phyloP scores from a whole-genome alignment of 2,888 invertebrate genomes.

The Argyresthia albistria region DNA sequence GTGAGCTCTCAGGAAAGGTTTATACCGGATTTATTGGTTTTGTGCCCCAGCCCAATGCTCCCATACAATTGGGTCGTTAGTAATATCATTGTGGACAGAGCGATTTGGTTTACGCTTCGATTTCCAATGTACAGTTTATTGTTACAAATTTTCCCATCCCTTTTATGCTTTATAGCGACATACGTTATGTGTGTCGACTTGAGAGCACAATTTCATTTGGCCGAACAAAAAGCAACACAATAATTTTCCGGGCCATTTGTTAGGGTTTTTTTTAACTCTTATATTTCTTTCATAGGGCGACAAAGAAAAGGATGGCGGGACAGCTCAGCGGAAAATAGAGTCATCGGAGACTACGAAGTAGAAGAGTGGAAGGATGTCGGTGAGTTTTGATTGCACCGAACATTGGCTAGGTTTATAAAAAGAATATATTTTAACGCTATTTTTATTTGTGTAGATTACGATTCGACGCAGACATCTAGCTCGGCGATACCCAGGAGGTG shows the following conservation, averaged over 20 bases:
- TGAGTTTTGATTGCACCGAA: conserved; percentile 33
- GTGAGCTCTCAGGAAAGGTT: conserved; percentile 39
- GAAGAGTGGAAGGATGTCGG: conserved; percentile 83
- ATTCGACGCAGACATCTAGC: conserved; percentile 55
- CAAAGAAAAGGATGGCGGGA: conserved; percentile 72
- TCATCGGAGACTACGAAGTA: conserved; percentile 78
- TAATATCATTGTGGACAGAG: conserved; percentile 66
- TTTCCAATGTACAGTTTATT: conserved; percentile 59
- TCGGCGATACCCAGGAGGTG: conserved; percentile 16
- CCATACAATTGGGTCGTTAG: conserved; percentile 68
- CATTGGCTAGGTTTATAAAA: background rate
- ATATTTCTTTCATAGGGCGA: conserved; percentile 54
- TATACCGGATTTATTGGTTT: conserved; percentile 62
- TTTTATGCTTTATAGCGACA: conserved; percentile 43
- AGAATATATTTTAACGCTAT: too few relatives aligned
- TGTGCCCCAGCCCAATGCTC: conserved; percentile 55
- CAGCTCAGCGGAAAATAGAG: conserved; percentile 72
- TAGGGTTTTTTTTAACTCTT: conserved; percentile 3
- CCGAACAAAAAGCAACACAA: conserved; percentile 23
- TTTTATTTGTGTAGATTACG: conserved; percentile 38
- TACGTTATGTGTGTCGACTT: conserved; percentile 43
- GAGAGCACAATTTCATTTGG: conserved; percentile 42
- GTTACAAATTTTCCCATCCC: conserved; percentile 56
- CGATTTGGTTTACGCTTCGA: conserved; percentile 68
- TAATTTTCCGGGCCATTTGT: conserved; percentile 33